Conservation (phyloP, 37 sponge, comb jelly and placozoan species). For the Cliona cf. orientalis region DNA sequence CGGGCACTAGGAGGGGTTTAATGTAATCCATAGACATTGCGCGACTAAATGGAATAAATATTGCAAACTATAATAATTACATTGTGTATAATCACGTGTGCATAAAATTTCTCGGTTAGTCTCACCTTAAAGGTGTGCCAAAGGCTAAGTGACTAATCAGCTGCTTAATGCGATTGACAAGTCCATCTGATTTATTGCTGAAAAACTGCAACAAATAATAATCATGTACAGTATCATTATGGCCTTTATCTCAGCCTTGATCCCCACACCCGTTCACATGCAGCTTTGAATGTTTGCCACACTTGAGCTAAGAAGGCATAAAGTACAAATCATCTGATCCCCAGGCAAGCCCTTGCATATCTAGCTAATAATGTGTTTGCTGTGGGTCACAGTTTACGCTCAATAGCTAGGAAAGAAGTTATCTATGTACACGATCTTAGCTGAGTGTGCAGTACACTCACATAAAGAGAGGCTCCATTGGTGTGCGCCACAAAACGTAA, state of each 20-base stretch:
- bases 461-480: conserved; percentile 91
- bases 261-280: too few relatives aligned
- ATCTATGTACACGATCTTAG: too few relatives aligned
- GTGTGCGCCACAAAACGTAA: conserved; percentile 93
- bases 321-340: too few relatives aligned
- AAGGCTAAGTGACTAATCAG: conserved; percentile 87
- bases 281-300: too few relatives aligned
- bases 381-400: too few relatives aligned
- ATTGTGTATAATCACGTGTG: neutral
- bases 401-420: too few relatives aligned
- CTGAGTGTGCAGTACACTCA: too few relatives aligned
- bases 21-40: conserved; percentile 82
- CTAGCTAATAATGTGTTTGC: too few relatives aligned
- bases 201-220: conserved; percentile 66
- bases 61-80: neutral
- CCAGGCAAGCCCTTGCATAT: too few relatives aligned
- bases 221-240: neutral
- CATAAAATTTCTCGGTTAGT: neutral
- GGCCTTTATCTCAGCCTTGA: too few relatives aligned
- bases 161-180: conserved; percentile 62
- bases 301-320: too few relatives aligned
- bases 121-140: conserved; percentile 70
- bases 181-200: conserved; percentile 84
- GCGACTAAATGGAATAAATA: conserved; percentile 48
- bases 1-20: conserved; percentile 89